Base-by-base conservation (phyloP, 1,140 invertebrate species). In the Ericerus pela region DNA sequence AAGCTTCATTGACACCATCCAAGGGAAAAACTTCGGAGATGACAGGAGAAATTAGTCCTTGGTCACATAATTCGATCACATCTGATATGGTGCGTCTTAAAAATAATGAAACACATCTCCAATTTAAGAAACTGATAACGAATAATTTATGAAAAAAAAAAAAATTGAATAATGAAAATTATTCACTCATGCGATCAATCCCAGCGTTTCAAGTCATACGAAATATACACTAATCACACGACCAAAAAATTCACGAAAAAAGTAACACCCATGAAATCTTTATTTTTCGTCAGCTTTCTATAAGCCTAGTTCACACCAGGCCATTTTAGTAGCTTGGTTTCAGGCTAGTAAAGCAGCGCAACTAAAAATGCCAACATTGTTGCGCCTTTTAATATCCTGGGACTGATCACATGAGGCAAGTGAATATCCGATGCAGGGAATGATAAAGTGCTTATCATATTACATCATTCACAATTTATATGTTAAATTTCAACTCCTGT, bases 21-120 rank as follows among this genome's bases (percentile, higher is more conserved):
- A 75, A 58, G 20, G 64, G 60, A 59, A 67, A 73, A 26, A 56
- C 58, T 51, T 67, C 66, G 11, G 69, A 68, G 12, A 72, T 65
- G 55, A 67, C 63, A 12, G 73, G 73, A 12, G 61, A 64, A 29
- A 75, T 68, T 20, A 73, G 61, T 6, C 66, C 65, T 58, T 73
- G 70, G 41, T 72, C 66, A 55, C 66, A 68, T 68, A 75, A 68
- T 27, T 73, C 69, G 54, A 75, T 65, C 6, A 72, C 68, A 65
- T 74, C 73, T 57, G 66, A 62, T 5, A 73, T 66, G 26, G 64
- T 60, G 64, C 72, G 62, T 43, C 71, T 67, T n/a, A n/a, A 60
- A 58, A 68, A 59, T 43, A 36, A 58, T 5, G 12, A 47, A 24
- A 51, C 24, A 16, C 5, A 53, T 33, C n/a, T 33, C 11, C 5